A percentile compares a stretch with the other conserved stretches of the same genome.
phyloP scores from a whole-genome alignment of 2,888 invertebrate species.

The Drosophila affinis region DNA sequence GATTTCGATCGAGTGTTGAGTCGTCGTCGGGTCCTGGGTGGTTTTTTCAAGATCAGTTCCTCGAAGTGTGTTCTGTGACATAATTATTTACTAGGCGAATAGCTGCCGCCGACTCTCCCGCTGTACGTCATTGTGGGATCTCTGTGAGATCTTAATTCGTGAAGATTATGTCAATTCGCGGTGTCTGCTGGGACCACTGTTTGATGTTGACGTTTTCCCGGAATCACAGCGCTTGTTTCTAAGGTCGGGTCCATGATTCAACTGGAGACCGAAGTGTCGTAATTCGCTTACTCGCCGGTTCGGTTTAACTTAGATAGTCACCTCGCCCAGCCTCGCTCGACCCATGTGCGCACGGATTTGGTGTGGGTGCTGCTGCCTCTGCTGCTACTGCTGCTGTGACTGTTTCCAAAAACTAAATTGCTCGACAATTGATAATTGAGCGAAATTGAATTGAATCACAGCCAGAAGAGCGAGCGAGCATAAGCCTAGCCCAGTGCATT shows the following conservation, averaged over 20 bases:
- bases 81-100: slow-evolving; percentile 20
- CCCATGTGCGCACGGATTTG: slow-evolving; percentile 21
- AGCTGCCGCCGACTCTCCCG: neutral
- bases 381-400: neutral
- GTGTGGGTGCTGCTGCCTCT: neutral
- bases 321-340: neutral
- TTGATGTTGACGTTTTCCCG: neutral
- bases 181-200: neutral
- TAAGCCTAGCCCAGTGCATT: slow-evolving; percentile 9
- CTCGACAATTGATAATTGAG: slow-evolving; percentile 76
- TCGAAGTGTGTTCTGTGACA: slow-evolving; percentile 26
- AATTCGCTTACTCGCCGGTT: slow-evolving; percentile 45
- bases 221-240: slow-evolving; percentile 15
- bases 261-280: slow-evolving; percentile 49
- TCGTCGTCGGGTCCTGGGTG: slow-evolving; percentile 8
- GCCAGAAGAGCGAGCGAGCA: slow-evolving; percentile 43
- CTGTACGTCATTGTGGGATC: neutral
- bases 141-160: neutral
- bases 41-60: slow-evolving; percentile 28
- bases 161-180: slow-evolving; percentile 23
- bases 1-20: slow-evolving; percentile 22
- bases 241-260: slow-evolving; percentile 42
- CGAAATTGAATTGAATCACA: slow-evolving; percentile 71
- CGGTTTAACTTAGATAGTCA: slow-evolving; percentile 33
- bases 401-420: slow-evolving; percentile 65